Evolutionary conservation across 2,113 vertebrate genomes (phyloP).

Genomic region (Planiliza haematocheilus): DNA sequence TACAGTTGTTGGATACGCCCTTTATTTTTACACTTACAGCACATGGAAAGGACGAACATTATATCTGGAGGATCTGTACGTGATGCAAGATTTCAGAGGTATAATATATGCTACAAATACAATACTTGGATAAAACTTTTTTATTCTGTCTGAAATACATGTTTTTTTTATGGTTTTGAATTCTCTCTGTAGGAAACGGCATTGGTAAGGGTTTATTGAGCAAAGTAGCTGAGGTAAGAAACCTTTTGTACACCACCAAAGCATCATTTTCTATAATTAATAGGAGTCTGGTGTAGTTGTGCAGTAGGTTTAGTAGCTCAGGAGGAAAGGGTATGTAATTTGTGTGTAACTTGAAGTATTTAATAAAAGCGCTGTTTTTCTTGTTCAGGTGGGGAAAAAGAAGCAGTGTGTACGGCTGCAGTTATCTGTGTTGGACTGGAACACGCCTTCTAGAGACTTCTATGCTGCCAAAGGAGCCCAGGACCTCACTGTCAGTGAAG

Average conservation of each 20-base stretch:
- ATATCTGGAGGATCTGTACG: slow-evolving; percentile 90
- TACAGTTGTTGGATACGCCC: slow-evolving; percentile 80
- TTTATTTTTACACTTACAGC: slow-evolving; percentile 88
- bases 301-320: too few relatives aligned
- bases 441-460: slow-evolving; percentile 82
- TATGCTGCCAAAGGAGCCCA: slow-evolving; percentile 85
- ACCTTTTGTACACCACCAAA: background rate
- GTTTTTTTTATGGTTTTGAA: background rate
- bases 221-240: slow-evolving; percentile 83
- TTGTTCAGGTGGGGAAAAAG: slow-evolving; percentile 79
- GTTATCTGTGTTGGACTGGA: slow-evolving; percentile 86
- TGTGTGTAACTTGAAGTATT: background rate
- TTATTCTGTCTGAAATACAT: background rate
- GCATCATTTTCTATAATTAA: background rate
- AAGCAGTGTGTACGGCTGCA: slow-evolving; percentile 84
- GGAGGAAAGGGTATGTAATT: too few relatives aligned
- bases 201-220: slow-evolving; percentile 82
- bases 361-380: slow-evolving; percentile 3
- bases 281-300: too few relatives aligned
- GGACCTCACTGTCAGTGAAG: slow-evolving; percentile 85
- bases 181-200: slow-evolving; percentile 78
- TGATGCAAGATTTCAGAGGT: slow-evolving; percentile 90
- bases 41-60: slow-evolving; percentile 81
- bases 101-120: background rate
- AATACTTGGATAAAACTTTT: background rate